phyloP scores from a whole-genome alignment of 2,113 vertebrate genomes.

The Stegastes partitus region DNA sequence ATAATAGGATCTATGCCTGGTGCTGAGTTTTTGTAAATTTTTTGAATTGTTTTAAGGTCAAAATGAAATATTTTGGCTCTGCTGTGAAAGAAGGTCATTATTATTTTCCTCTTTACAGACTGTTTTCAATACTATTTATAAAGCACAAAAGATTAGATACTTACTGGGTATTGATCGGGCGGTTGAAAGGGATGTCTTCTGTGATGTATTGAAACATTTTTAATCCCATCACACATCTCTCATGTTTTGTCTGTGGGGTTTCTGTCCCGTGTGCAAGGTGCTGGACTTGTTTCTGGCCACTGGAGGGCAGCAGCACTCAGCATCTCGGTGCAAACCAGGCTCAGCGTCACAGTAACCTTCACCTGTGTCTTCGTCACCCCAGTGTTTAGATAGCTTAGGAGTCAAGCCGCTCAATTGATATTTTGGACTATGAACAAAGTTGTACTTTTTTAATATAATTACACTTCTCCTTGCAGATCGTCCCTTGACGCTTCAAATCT shows the following conservation, averaged over 20 bases:
- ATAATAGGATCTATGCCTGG: not conserved
- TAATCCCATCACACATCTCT: not conserved
- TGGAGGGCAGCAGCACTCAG: conserved; percentile 77
- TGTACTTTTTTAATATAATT: conserved; percentile 34
- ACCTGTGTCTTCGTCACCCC: conserved; percentile 19
- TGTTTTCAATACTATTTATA: too few relatives aligned
- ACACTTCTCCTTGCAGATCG: conserved; percentile 26
- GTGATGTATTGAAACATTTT: not conserved
- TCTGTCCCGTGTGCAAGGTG: not conserved
- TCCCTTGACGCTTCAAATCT: conserved; percentile 20
- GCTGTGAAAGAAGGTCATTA: not conserved
- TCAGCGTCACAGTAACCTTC: conserved; percentile 8
- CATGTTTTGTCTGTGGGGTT: not conserved
- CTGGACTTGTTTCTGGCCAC: conserved; percentile 47
- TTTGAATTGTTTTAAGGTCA: not conserved
- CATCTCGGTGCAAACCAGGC: conserved; percentile 3
- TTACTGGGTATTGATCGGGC: not conserved
- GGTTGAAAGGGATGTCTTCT: not conserved
- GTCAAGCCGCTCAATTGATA: conserved; percentile 28
- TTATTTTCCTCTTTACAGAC: too few relatives aligned
- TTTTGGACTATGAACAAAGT: conserved; percentile 35
- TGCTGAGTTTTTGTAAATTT: too few relatives aligned
- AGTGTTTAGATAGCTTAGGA: conserved; percentile 32
- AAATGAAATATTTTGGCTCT: not conserved
- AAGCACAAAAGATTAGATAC: too few relatives aligned